Evolutionary conservation across 1,140 invertebrate species (phyloP).

Genomic region (Carposina sasakii): DNA sequence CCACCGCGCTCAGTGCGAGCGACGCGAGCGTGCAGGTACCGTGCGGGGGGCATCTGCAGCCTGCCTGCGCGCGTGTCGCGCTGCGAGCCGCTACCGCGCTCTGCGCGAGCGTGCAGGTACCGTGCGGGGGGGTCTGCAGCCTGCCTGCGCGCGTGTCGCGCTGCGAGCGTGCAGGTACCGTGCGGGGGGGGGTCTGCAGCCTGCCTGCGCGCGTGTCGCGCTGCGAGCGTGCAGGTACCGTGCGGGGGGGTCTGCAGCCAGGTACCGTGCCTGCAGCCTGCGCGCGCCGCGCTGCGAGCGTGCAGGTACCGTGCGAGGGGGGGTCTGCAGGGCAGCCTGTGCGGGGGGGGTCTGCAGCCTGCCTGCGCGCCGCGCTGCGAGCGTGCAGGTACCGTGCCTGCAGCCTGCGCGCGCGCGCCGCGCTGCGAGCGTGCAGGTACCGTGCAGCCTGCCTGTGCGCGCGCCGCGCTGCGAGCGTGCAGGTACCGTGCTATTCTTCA

Average conservation of each 20-base stretch:
- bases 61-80: slow-evolving; percentile 74
- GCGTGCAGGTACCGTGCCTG: slow-evolving; percentile 74
- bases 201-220: slow-evolving; percentile 74
- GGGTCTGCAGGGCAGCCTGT: slow-evolving; percentile 75
- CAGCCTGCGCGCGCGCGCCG: no score
- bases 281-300: slow-evolving; percentile 76
- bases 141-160: slow-evolving; percentile 74
- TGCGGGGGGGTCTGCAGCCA: slow-evolving; percentile 78
- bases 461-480: no score
- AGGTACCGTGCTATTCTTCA: no score
- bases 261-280: slow-evolving; percentile 76
- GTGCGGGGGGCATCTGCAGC: slow-evolving; percentile 78
- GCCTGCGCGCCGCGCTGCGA: slow-evolving; percentile 76
- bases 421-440: no score
- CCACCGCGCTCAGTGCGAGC: slow-evolving; percentile 75
- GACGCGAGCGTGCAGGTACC: slow-evolving; percentile 75
- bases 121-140: slow-evolving; percentile 78
- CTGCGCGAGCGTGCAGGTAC: slow-evolving; percentile 75
- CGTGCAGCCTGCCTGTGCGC: no score
- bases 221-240: slow-evolving; percentile 75
- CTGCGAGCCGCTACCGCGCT: slow-evolving; percentile 77
- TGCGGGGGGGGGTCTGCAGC: slow-evolving; percentile 78
- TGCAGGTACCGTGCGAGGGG: slow-evolving; percentile 75
- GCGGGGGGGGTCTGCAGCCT: slow-evolving; percentile 78
- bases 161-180: slow-evolving; percentile 75